A percentile compares a stretch with the other conserved stretches of the same genome.
phyloP scores from a whole-genome alignment of 2,888 invertebrate species.

The Hypercompe scribonia region DNA sequence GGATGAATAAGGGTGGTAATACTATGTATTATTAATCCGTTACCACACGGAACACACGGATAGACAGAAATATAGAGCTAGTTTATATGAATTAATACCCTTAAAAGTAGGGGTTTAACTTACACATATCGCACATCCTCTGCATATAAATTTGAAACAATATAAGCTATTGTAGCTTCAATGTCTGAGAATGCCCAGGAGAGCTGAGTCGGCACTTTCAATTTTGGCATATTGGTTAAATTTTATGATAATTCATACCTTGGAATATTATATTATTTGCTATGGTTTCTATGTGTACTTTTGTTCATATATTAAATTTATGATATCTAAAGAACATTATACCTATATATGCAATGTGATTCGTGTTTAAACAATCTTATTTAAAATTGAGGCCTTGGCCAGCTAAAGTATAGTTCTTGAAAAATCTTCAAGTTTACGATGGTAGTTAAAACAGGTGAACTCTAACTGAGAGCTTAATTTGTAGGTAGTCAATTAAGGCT shows the following conservation, averaged over 20 bases:
- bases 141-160: slow-evolving; percentile 5
- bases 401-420: too few species aligned
- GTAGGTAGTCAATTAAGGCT: too few species aligned
- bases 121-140: not conserved
- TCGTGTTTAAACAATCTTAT: not conserved
- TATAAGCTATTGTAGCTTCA: not conserved
- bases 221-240: not conserved
- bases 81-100: not conserved
- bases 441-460: too few species aligned
- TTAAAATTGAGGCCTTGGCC: too few species aligned
- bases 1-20: too few species aligned
- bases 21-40: too few species aligned
- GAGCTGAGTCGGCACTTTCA: slow-evolving; percentile 1
- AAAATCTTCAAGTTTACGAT: too few species aligned
- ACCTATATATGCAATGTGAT: not conserved
- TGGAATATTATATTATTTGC: not conserved
- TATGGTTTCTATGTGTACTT: not conserved
- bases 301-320: not conserved
- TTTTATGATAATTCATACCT: not conserved
- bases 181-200: slow-evolving; percentile 8
- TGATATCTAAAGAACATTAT: not conserved
- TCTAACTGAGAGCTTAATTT: too few species aligned
- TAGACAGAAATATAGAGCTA: too few species aligned
- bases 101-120: not conserved
- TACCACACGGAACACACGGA: too few species aligned